These are phyloP conservation scores for Aptenodytes forsteri DNA, from an alignment of 2,113 vertebrate genomes.

Conservation along the genomic window DNA sequence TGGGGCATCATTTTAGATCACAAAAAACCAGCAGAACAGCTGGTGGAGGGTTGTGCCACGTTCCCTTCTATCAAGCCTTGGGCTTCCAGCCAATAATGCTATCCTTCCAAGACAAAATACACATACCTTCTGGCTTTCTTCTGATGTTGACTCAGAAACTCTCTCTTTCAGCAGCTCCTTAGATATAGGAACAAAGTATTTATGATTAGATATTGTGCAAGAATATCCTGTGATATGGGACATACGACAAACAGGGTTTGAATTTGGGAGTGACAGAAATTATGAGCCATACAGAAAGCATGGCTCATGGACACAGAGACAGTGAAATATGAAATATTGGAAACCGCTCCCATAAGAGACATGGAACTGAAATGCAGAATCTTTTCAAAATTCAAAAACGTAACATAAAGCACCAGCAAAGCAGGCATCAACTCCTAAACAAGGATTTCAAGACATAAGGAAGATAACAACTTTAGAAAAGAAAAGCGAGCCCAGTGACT, in stretches of 20 bases:
- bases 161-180: not conserved
- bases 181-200: not conserved
- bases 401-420: constrained; percentile 5
- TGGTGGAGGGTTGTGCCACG: not conserved
- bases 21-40: not conserved
- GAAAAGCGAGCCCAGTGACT: constrained; percentile 45
- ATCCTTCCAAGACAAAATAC: constrained; percentile 27
- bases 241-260: not conserved
- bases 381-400: constrained; percentile 8
- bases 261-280: not conserved
- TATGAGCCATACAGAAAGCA: not conserved
- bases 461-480: constrained; percentile 45
- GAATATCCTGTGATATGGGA: not conserved
- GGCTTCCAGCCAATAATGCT: not conserved
- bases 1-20: not conserved
- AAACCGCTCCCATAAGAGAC: not conserved
- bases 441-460: constrained; percentile 34
- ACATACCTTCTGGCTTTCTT: constrained; percentile 9
- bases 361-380: not conserved
- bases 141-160: not conserved
- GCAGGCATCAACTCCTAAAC: not conserved
- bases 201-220: not conserved
- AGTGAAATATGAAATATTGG: not conserved
- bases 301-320: not conserved
- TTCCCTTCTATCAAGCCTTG: not conserved